Base-by-base conservation (phyloP, 1,140 invertebrate species). In the Batillaria attramentaria region DNA sequence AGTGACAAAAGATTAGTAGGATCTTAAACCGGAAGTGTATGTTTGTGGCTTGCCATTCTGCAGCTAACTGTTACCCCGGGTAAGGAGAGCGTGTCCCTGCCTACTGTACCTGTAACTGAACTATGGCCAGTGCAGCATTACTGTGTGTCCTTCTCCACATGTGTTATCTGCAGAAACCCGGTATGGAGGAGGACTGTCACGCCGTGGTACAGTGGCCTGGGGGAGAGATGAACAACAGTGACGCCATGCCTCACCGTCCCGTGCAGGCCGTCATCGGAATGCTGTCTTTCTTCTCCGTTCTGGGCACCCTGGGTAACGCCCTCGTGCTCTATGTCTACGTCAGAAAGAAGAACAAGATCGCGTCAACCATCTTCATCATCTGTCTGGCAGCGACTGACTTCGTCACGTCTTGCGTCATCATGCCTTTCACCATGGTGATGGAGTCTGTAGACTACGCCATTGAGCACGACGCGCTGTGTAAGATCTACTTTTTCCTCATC, bases 361-460 rank as follows among this genome's bases (percentile, higher is more conserved):
- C 89, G 6, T 90, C 90, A 0, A 89, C 87, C n/a, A 81, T 91
- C 57, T 91, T 90, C 81, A 91, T 91, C 78, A 79, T 91, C 28
- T 84, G 86, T 2, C 78, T 91, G 33, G 89, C 90, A 8, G 84
- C 84, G 16, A 87, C 88, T 20, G 90, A 91, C 78, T 86, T 90
- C 37, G 76, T 88, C 3, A 88, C 88, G 2, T 89, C 88, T 50
- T 43, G 86, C 5, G 66, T 89, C 16, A 84, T 88, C 24, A 86
- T 91, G 72, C 90, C 90, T 4, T 88, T 79, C 69, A 91, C 88
- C 10, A 86, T 88, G 37, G 80, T 83, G 42, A 81, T 86, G 3
- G 84, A 89, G 69, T 81, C 81, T 33, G 72, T 84, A 28, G 70
- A 84, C 76, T 86, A 87, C 70, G 33, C 81, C 31, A 73, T 88